Evolutionary conservation across 2,888 invertebrate species (phyloP).

Genomic region (Brenthis ino): DNA sequence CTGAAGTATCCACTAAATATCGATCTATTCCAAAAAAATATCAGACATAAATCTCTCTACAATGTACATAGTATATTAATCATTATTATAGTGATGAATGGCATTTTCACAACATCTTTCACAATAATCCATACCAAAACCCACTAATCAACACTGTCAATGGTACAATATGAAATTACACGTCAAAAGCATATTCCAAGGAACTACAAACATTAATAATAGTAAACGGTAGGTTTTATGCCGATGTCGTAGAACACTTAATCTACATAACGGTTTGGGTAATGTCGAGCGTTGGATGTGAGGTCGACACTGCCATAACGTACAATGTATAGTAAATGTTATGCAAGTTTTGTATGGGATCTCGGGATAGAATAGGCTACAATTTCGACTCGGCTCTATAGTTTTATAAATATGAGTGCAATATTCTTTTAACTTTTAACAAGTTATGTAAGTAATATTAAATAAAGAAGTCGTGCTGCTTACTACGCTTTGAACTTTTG

Average conservation of each 20-base stretch:
- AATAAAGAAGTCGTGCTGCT: neutral
- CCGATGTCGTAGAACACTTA: slow-evolving; percentile 49
- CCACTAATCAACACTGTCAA: too few species aligned
- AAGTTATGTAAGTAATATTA: neutral
- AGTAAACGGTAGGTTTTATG: slow-evolving; percentile 36
- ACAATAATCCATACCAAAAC: too few species aligned
- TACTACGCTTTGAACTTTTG: too few species aligned
- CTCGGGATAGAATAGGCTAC: neutral
- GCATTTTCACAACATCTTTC: too few species aligned
- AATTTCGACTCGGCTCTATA: neutral
- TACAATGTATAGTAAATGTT: slow-evolving; percentile 24
- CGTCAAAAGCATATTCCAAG: slow-evolving; percentile 10
- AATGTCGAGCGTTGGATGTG: slow-evolving; percentile 27
- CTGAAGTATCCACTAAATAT: too few species aligned
- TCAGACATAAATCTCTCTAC: too few species aligned
- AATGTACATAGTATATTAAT: too few species aligned
- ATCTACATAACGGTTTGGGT: slow-evolving; percentile 60
- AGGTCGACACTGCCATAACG: slow-evolving; percentile 27
- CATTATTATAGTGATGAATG: too few species aligned
- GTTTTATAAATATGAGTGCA: neutral
- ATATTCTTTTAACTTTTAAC: neutral
- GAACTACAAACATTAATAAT: slow-evolving; percentile 34
- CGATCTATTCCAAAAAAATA: too few species aligned
- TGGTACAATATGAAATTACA: too few species aligned
- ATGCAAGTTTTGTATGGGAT: slow-evolving; percentile 22